Evolutionary conservation across 2,113 vertebrate genomes (phyloP).

Genomic region (Ramphastos sulfuratus): DNA sequence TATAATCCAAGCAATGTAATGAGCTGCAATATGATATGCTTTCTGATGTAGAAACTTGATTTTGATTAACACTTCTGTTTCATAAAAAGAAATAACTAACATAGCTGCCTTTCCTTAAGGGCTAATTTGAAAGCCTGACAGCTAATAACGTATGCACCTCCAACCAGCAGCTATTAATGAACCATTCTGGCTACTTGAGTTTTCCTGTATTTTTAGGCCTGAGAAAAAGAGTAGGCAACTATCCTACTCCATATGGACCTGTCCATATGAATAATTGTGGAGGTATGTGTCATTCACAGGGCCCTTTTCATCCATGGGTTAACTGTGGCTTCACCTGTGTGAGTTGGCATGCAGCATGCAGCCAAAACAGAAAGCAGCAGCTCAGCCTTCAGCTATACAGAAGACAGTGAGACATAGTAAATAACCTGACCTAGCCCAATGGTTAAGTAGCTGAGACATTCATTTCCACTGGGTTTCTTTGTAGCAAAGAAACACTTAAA

Average conservation of each 20-base stretch:
- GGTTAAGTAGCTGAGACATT: background rate
- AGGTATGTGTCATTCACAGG: background rate
- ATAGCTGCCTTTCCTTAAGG: background rate
- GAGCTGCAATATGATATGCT: background rate
- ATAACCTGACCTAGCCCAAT: constrained; percentile 9
- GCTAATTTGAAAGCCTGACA: background rate
- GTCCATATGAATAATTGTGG: background rate
- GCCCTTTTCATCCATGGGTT: background rate
- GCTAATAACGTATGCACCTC: background rate
- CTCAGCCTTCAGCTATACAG: background rate
- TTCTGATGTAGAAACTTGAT: background rate
- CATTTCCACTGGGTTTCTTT: constrained; percentile 21
- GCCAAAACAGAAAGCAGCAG: background rate
- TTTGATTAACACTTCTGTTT: background rate
- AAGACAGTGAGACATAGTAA: background rate
- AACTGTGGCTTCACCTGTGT: background rate
- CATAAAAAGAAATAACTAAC: background rate
- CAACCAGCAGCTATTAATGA: background rate
- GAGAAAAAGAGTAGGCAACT: background rate
- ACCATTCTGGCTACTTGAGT: background rate
- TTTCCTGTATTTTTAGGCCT: background rate
- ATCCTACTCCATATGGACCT: background rate
- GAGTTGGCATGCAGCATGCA: background rate
- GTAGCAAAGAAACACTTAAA: constrained; percentile 44
- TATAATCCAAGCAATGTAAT: background rate